Percentiles rank a stretch among this genome's conserved stretches.
Evolutionary conservation across 2,797 vertebrate species (phyloP).

Genomic region (Ataeniobius toweri): DNA sequence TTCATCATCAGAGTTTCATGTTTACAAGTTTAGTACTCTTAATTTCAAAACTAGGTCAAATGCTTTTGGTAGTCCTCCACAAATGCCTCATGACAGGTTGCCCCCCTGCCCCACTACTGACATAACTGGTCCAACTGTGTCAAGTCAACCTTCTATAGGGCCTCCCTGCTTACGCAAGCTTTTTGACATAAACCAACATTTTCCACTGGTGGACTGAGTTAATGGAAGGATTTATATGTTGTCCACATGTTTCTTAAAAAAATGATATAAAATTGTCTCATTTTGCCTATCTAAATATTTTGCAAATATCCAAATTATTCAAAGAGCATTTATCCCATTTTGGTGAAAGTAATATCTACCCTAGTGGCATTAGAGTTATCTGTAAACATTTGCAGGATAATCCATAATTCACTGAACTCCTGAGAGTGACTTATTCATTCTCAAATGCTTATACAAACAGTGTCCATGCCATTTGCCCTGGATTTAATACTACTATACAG

Average conservation of each 20-base stretch:
- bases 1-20: neutral
- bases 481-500: no score
- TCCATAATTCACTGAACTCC: no score
- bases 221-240: neutral
- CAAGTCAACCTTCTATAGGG: neutral
- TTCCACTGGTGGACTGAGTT: neutral
- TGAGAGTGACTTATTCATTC: no score
- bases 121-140: neutral
- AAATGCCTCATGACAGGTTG: neutral
- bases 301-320: neutral
- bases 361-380: no score
- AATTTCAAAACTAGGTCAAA: neutral
- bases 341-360: neutral
- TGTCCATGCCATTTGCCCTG: no score
- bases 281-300: neutral
- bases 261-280: neutral
- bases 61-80: neutral
- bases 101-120: neutral
- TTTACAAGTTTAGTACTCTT: slow-evolving; percentile 1
- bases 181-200: slow-evolving; percentile 1
- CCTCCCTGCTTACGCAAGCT: neutral
- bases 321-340: no score
- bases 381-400: neutral
- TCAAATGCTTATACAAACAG: no score
- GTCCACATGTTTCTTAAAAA: neutral